Conservation (phyloP, 2,113 vertebrate species). For the Datnioides undecimradiatus region DNA sequence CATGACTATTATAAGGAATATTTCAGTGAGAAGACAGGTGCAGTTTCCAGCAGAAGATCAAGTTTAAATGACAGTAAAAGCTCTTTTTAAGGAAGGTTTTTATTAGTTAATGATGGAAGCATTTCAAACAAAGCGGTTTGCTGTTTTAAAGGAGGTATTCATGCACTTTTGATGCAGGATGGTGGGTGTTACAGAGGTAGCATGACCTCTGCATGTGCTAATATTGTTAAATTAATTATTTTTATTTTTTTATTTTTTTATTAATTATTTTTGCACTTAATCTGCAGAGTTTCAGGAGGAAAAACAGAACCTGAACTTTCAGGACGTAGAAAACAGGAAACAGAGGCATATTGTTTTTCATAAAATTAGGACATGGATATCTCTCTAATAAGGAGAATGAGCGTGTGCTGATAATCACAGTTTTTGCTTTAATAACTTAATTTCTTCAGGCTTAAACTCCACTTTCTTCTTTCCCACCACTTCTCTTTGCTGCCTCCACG, state of each 20-base stretch:
- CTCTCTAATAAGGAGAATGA: background rate
- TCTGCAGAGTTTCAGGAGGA: background rate
- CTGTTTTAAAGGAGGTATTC: background rate
- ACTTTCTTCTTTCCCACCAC: background rate
- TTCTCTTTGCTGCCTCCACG: conserved; percentile 17
- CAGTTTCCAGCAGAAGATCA: background rate
- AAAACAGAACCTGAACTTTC: background rate
- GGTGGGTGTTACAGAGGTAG: conserved; percentile 1
- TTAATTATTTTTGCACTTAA: no score
- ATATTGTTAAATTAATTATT: background rate
- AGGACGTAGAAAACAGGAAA: background rate
- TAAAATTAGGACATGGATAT: background rate
- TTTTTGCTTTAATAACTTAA: conserved; percentile 30
- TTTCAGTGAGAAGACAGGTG: background rate
- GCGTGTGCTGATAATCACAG: background rate
- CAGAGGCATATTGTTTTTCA: background rate
- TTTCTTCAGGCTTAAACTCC: conserved; percentile 14
- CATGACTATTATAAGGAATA: background rate
- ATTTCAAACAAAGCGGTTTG: no score
- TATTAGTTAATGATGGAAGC: conserved; percentile 9
- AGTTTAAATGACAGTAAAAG: conserved; percentile 24
- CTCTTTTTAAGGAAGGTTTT: conserved; percentile 32
- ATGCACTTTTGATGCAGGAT: background rate
- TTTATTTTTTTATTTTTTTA: no score
- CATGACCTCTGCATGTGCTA: background rate